Evolutionary conservation across 2,888 invertebrate species (phyloP), one percentile per base, ranked within the genome.

Genomic region (Imbricaverruca yamaguchii): DNA sequence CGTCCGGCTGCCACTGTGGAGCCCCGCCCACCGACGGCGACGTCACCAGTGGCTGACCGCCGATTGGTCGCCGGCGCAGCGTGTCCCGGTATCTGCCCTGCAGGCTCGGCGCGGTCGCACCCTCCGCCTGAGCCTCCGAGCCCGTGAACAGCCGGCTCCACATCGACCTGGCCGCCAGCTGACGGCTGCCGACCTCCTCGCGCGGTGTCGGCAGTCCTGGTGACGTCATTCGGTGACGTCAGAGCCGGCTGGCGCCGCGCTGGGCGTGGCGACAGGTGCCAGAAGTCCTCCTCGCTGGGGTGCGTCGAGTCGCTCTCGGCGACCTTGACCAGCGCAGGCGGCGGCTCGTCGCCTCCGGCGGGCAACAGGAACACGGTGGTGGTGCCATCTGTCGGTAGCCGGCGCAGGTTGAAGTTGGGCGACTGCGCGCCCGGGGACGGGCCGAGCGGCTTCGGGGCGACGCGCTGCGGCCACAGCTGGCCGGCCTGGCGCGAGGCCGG

Each of bases 201-300:
- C 7, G 25, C 39, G 69, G 1, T 39, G 13, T 10, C 23, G 25
- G 23, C n/a, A 25, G 25, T 25, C 67, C 69, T 15, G 15, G 21
- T 23, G 23, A 67, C 65, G 65, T 67, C 65, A 67, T 11, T 11
- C 12, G 18, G 7, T 13, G 61, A 61, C 65, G 23, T 12, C 65
- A 67, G 23, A 12, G 65, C 10, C 23, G 23, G 8, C 21, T 23
- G 23, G 0, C 23, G 23, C 15, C 39, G 69, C 9, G 39, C 69
- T 7, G 25, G 69, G 6, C 39, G 39, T 15, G 69, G 69, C 25
- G 69, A 39, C 23, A 69, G 23, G n/a, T 67, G 23, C 67, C 23
- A 23, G 69, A 69, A 69, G 39, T 69, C 69, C 69, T 69, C 69
- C 69, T 69, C 69, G 7, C 69, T 69, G 15, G 69, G 69, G 69